Evolutionary conservation across 1,140 invertebrate genomes (phyloP).

Genomic region (Euschistus heros): DNA sequence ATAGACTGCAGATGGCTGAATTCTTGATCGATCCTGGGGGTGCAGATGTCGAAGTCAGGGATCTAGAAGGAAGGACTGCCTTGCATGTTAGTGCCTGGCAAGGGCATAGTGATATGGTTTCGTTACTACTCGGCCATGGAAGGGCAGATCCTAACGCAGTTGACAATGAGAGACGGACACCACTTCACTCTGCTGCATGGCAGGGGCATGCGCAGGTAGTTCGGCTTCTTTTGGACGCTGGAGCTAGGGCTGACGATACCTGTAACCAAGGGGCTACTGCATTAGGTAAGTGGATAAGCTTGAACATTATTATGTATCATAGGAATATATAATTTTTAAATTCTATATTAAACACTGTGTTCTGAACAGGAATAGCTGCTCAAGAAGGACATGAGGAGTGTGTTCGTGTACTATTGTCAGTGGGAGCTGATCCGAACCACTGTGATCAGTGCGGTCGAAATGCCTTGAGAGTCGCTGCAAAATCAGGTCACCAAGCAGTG

Average conservation of each 20-base stretch:
- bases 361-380: conserved; percentile 55
- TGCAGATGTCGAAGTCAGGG: conserved; percentile 74
- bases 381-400: conserved; percentile 88
- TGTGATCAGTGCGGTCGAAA: conserved; percentile 82
- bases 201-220: conserved; percentile 82
- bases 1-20: conserved; percentile 71
- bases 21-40: conserved; percentile 66
- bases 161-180: conserved; percentile 80
- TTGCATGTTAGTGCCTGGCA: conserved; percentile 92
- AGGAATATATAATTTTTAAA: not conserved
- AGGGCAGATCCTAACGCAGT: conserved; percentile 75
- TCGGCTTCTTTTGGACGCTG: conserved; percentile 62
- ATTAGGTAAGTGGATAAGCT: conserved; percentile 45
- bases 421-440: conserved; percentile 83
- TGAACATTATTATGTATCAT: too few species aligned
- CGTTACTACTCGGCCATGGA: conserved; percentile 63
- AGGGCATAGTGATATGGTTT: conserved; percentile 81
- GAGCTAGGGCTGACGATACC: conserved; percentile 74
- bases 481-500: conserved; percentile 62
- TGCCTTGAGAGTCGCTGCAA: conserved; percentile 62
- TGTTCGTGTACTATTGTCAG: conserved; percentile 71
- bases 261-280: conserved; percentile 92
- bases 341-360: not conserved
- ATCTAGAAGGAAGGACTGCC: conserved; percentile 83
- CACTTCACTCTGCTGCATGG: conserved; percentile 90